Evolutionary conservation across 2,797 vertebrate species (phyloP).

Genomic region (Gymnothorax javanicus): DNA sequence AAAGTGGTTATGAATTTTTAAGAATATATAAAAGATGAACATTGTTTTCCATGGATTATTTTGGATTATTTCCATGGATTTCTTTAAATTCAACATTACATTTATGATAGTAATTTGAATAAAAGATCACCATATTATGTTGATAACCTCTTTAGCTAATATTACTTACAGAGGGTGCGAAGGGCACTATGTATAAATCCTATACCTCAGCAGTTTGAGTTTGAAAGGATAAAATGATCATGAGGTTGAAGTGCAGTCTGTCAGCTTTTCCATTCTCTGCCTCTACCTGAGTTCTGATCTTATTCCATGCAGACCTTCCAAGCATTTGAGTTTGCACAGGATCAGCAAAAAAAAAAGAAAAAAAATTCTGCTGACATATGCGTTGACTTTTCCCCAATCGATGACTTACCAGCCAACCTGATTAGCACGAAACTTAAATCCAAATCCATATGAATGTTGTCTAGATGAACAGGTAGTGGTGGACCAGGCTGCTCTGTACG

Average conservation of each 20-base stretch:
- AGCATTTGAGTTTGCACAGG: conserved; percentile 20
- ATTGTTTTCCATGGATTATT: too few species aligned
- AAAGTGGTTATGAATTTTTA: too few species aligned
- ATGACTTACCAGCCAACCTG: conserved; percentile 29
- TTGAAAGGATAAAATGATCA: neutral
- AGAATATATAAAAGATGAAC: too few species aligned
- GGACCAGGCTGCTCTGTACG: neutral
- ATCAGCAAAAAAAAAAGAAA: neutral
- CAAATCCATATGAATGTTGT: conserved; percentile 27
- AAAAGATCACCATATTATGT: too few species aligned
- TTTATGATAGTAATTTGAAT: too few species aligned
- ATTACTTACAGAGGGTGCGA: too few species aligned
- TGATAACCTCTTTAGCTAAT: too few species aligned
- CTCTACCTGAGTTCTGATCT: neutral
- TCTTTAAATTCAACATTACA: too few species aligned
- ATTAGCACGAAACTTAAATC: conserved; percentile 20
- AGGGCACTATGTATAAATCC: neutral
- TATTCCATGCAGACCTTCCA: conserved; percentile 18
- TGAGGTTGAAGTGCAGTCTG: neutral
- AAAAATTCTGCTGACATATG: conserved; percentile 27
- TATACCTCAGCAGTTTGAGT: neutral
- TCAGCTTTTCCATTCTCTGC: neutral
- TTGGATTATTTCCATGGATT: too few species aligned
- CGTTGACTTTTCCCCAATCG: conserved; percentile 33
- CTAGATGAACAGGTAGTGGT: neutral